These are phyloP conservation scores for Archocentrus centrarchus DNA, from an alignment of 2,113 vertebrate genomes.

Conservation along the genomic window DNA sequence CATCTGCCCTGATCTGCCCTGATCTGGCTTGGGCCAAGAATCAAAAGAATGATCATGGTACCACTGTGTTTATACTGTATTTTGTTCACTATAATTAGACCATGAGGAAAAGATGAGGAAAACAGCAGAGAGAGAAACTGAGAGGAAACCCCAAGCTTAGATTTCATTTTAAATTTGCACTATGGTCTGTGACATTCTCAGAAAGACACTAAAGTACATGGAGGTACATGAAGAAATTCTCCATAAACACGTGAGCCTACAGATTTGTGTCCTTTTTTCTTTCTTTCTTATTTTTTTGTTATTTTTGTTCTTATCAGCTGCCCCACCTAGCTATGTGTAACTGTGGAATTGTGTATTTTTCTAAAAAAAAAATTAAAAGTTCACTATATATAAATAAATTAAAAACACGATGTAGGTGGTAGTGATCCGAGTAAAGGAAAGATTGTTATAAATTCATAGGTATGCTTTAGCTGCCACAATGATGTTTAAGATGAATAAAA, in stretches of 20 bases:
- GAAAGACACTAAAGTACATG: neutral
- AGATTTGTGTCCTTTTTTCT: neutral
- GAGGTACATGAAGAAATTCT: neutral
- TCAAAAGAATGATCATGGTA: constrained; percentile 36
- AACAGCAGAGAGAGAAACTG: neutral
- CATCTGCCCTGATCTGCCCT: constrained; percentile 16
- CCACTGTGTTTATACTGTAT: constrained; percentile 45
- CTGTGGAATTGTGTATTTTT: too few relatives aligned
- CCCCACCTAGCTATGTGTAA: too few relatives aligned
- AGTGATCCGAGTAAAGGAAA: neutral
- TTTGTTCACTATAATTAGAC: constrained; percentile 72
- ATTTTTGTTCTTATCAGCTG: too few relatives aligned
- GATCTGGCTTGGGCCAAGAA: constrained; percentile 60
- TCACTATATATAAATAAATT: neutral
- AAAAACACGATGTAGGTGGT: neutral
- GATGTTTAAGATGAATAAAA: neutral
- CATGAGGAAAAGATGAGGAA: constrained; percentile 26
- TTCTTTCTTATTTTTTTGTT: neutral
- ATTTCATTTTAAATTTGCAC: neutral
- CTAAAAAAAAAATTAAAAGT: too few relatives aligned
- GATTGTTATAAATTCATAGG: neutral
- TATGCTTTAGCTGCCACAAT: too few relatives aligned
- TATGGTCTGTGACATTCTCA: neutral
- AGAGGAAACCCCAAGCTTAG: neutral
- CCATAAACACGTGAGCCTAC: neutral